Conservation (phyloP, 2,797 vertebrate genomes). For the Syncerus caffer region DNA sequence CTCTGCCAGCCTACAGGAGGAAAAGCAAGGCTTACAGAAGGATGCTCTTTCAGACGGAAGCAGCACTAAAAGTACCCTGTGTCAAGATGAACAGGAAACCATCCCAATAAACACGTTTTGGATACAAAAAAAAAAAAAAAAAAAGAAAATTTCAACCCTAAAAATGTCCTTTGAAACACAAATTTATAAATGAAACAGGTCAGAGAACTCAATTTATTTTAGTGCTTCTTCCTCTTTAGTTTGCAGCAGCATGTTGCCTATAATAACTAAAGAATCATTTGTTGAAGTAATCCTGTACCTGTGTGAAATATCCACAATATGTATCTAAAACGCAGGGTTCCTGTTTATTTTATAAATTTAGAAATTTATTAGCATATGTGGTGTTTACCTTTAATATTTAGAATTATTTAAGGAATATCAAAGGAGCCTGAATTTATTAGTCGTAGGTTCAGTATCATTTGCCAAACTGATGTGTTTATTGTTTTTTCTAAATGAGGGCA, state of each 20-base stretch:
- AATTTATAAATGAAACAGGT: constrained; percentile 28
- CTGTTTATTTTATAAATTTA: constrained; percentile 25
- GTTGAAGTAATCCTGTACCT: constrained; percentile 21
- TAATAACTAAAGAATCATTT: background rate
- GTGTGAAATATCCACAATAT: background rate
- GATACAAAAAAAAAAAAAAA: no score
- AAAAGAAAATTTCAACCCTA: no score
- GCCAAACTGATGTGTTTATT: constrained; percentile 25
- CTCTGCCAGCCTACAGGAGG: no score
- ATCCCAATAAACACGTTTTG: no score
- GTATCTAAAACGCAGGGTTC: background rate
- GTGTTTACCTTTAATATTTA: constrained; percentile 42
- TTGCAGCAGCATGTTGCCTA: background rate
- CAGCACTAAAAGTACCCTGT: no score
- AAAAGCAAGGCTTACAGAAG: no score
- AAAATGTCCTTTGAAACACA: constrained; percentile 44
- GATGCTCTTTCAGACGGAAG: no score
- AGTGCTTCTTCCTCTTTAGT: background rate
- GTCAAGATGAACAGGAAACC: no score
- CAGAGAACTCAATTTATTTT: constrained; percentile 17
- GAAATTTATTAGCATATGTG: constrained; percentile 25
- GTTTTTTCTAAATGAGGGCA: constrained; percentile 2
- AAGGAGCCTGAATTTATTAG: constrained; percentile 49
- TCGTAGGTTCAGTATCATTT: constrained; percentile 52
- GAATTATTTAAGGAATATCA: constrained; percentile 55